Base-by-base conservation (phyloP, 1,140 invertebrate species). In the Halictus rubicundus region DNA sequence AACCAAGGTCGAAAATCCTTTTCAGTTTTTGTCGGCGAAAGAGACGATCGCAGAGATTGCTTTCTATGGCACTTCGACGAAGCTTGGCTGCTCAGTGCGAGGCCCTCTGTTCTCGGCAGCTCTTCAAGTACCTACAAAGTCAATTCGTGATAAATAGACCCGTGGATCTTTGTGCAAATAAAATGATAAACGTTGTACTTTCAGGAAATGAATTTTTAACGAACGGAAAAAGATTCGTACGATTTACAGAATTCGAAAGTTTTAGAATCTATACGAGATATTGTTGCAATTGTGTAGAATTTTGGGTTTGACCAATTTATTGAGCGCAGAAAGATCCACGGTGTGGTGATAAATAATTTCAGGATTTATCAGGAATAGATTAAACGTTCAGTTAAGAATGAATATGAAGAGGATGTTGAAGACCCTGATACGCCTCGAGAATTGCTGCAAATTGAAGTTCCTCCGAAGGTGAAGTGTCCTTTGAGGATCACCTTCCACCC, bases 1-100 rank as follows among this genome's bases (percentile, higher is more conserved):
- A 80, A 80, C 42, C 10, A 75, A 16, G 78, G 78, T 14, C 19
- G n/a, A 32, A 80, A 66, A 23, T 16, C 71, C 0, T 80, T 74
- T n/a, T 66, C 71, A 1, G 9, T 80, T 4, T 3, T 39, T 0
- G 60, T 80, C 7, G 71, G 52, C 14, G 60, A 78, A 10, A 71
- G 68, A 21, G 49, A 72, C 10, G 27, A 78, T 9, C 25, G 0
- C 0, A 27, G 61, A 0, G 39, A 78, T 52, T 78, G 12, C 21
- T 78, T 72, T 9, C 16, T 64, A 0, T 78, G 76, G 76, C 32
- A 23, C 25, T 72, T 54, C 46, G 68, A 78, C 2, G 27, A 72
- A 10, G 68, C 46, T 0, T 27, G 64, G 1, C 2, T 46, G 8
- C 19, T n/a, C 1, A 54, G 19, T 23, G 46, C 10, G 16, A 6